These are phyloP conservation scores for Erinaceus europaeus DNA, from an alignment of 2,113 vertebrate species.

Conservation along the genomic window DNA sequence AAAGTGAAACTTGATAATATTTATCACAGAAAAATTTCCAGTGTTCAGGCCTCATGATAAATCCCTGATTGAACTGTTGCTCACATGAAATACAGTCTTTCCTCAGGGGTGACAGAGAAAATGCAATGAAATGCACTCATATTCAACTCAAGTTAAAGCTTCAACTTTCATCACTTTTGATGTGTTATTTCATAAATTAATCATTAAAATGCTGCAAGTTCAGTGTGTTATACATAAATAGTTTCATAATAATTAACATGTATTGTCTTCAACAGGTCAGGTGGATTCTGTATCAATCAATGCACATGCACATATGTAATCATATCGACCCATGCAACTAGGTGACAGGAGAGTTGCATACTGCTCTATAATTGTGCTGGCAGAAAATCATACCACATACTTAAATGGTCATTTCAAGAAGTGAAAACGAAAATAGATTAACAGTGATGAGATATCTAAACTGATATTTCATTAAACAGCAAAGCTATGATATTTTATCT, in stretches of 20 bases:
- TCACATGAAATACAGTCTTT: constrained; percentile 3
- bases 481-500: not conserved
- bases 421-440: not conserved
- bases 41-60: not conserved
- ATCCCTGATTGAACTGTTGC: not conserved
- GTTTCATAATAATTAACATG: not conserved
- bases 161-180: not conserved
- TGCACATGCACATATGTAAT: not conserved
- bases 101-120: not conserved
- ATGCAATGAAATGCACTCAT: not conserved
- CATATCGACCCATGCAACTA: not conserved
- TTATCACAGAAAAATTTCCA: not conserved
- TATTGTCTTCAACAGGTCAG: not conserved
- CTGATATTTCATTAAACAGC: not conserved
- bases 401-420: constrained; percentile 5
- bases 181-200: constrained; percentile 8
- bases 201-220: not conserved
- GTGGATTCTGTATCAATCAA: not conserved
- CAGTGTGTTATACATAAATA: not conserved
- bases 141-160: not conserved
- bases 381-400: not conserved
- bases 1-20: not conserved
- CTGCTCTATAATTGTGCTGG: not conserved
- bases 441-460: not conserved
- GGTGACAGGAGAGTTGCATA: not conserved